Evolutionary conservation across 92 coral and sea anemone genomes (phyloP), one percentile per base, ranked within the genome.

Genomic region (Blastomussa wellsi): DNA sequence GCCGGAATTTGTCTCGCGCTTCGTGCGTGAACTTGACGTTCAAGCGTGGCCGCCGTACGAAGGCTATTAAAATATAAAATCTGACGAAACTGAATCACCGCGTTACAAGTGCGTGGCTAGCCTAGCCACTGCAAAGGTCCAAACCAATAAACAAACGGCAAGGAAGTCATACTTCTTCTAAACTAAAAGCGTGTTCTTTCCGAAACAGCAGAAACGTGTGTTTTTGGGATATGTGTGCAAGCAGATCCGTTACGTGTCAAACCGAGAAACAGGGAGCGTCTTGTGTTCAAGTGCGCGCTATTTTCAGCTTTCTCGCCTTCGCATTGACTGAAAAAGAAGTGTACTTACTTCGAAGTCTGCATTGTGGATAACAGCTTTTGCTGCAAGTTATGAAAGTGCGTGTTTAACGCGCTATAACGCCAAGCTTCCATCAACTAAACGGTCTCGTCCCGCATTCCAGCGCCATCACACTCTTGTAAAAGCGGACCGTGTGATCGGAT

Each of bases 371-470:
- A 76, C 37, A 91, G 74, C 64, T 85, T 81, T 35, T 81, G 90
- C 39, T 89, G 82, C 49, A 91, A 79, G n/a, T 80, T 65, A 28
- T 52, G 39, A 69, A 91, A 84, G 35, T 88, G 88, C 55, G 87
- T 28, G 48, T 88, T 69, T 39, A 91, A 74, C 64, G 91, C 84
- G 28, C 87, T 91, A 74, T 88, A 91, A 48, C 89, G 94, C 94
- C 94, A 91, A 22, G 91, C 87, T 71, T 91, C 94, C 94, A 91
- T 91, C 15, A 19, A 31, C 71, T 77, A 22, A 68, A 68, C 72
- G 77, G 79, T 84, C 73, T 73, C 85, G 79, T 66, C 64, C 39
- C 83, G 78, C 29, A 77, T 47, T 85, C 36, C 82, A 74, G 49
- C 86, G 86, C 86, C 79, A 71, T 82, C 79, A 82, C 80, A 82